Percentiles rank a stretch among this genome's conserved stretches.
These are phyloP conservation scores for Odontomyia ornata DNA, from an alignment of 2,888 invertebrate species.

Conservation along the genomic window DNA sequence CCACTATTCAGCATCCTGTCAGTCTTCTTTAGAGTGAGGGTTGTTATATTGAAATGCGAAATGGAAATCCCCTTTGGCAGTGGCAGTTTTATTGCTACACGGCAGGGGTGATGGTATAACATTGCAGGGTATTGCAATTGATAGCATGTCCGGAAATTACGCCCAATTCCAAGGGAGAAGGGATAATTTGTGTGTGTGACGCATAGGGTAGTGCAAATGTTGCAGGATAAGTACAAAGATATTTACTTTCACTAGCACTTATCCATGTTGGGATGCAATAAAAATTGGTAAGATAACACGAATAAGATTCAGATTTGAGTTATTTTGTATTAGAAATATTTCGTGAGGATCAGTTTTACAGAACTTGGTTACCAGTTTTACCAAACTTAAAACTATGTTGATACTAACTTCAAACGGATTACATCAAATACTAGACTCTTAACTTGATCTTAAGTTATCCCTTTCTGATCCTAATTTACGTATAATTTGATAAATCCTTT, in stretches of 20 bases:
- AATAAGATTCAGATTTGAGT: no score
- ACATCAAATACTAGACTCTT: no score
- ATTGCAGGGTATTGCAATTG: slow-evolving; percentile 38
- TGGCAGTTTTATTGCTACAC: slow-evolving; percentile 31
- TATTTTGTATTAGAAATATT: no score
- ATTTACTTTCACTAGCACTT: background rate
- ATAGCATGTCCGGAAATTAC: slow-evolving; percentile 44
- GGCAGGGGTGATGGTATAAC: slow-evolving; percentile 15
- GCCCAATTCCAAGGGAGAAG: slow-evolving; percentile 27
- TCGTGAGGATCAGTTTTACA: no score
- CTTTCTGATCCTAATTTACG: no score
- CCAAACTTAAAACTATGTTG: no score
- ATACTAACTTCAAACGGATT: no score
- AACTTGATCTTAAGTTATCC: no score
- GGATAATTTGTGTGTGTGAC: slow-evolving; percentile 19
- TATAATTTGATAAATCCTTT: no score
- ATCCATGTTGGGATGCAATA: background rate
- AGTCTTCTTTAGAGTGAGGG: background rate
- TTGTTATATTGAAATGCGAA: slow-evolving; percentile 36
- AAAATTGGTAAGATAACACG: background rate
- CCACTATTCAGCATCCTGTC: background rate
- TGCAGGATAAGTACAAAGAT: background rate
- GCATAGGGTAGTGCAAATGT: background rate
- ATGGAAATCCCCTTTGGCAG: slow-evolving; percentile 39
- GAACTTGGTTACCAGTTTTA: no score